Evolutionary conservation across 2,888 invertebrate genomes (phyloP).

Genomic region (Drosophila trichaetosa): DNA sequence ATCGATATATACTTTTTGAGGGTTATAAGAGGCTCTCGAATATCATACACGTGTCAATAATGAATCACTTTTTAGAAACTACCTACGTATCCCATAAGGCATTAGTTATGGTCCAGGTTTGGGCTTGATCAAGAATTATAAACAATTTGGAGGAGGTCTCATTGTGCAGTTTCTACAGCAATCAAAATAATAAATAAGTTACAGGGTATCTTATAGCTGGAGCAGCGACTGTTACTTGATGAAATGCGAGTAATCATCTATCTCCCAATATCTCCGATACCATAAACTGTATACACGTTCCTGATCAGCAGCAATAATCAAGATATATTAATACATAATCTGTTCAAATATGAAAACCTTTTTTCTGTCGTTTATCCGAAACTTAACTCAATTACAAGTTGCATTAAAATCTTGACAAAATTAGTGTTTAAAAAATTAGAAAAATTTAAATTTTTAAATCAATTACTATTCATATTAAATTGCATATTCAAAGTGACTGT

Average conservation of each 20-base stretch:
- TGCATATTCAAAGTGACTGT: not conserved
- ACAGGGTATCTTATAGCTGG: not conserved
- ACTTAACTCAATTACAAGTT: fast-evolving
- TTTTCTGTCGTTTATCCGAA: too few relatives aligned
- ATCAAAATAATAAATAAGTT: not conserved
- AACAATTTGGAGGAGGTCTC: not conserved
- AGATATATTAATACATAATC: not conserved
- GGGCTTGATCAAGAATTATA: not conserved
- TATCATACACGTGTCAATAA: not conserved
- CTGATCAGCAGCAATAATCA: not conserved
- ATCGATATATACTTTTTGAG: not conserved
- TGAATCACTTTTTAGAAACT: not conserved
- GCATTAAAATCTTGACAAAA: not conserved
- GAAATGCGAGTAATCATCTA: not conserved
- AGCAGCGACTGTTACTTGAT: not conserved
- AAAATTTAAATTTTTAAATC: not conserved
- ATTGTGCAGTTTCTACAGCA: not conserved
- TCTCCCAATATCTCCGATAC: not conserved
- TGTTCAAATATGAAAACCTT: fast-evolving
- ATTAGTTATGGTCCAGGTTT: not conserved
- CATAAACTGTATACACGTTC: not conserved
- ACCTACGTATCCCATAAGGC: not conserved
- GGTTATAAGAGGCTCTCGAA: not conserved
- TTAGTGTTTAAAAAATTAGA: not conserved
- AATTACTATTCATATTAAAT: not conserved